phyloP scores from a whole-genome alignment of 2,797 vertebrate genomes.

The Hoplostethus atlanticus region DNA sequence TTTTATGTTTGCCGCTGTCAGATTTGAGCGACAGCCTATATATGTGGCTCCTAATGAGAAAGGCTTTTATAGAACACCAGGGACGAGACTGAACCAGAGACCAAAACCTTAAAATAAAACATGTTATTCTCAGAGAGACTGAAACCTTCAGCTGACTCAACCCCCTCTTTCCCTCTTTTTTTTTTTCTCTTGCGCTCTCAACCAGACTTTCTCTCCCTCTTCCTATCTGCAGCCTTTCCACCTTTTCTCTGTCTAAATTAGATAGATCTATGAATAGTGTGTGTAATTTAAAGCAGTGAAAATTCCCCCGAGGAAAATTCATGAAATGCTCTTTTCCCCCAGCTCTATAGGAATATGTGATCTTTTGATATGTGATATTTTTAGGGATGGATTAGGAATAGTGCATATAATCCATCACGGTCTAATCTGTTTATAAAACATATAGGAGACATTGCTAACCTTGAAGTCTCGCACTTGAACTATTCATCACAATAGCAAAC shows the following conservation, averaged over 20 bases:
- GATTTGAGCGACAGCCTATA: constrained; percentile 81
- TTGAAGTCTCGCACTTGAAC: neutral
- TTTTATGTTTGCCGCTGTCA: constrained; percentile 75
- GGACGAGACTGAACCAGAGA: constrained; percentile 72
- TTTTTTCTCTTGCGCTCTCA: constrained; percentile 25
- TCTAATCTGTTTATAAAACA: neutral
- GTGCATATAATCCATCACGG: neutral
- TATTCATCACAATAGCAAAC: neutral
- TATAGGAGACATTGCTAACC: neutral
- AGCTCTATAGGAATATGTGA: constrained; percentile 10
- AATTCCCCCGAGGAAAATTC: constrained; percentile 47
- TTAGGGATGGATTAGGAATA: constrained; percentile 8
- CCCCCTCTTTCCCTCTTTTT: constrained; percentile 43
- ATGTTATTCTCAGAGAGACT: constrained; percentile 75
- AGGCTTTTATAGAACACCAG: constrained; percentile 79
- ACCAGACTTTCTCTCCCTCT: constrained; percentile 17
- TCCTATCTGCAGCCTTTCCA: neutral
- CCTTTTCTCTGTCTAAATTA: neutral
- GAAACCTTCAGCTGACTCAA: constrained; percentile 63
- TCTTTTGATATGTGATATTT: neutral
- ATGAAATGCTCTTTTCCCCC: constrained; percentile 26
- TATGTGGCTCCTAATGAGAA: constrained; percentile 81
- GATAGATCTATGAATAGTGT: constrained; percentile 52
- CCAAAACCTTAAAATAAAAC: constrained; percentile 84
- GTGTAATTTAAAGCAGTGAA: constrained; percentile 33